These are phyloP conservation scores for Octodon degus DNA, from an alignment of 2,113 vertebrate genomes.

Conservation along the genomic window DNA sequence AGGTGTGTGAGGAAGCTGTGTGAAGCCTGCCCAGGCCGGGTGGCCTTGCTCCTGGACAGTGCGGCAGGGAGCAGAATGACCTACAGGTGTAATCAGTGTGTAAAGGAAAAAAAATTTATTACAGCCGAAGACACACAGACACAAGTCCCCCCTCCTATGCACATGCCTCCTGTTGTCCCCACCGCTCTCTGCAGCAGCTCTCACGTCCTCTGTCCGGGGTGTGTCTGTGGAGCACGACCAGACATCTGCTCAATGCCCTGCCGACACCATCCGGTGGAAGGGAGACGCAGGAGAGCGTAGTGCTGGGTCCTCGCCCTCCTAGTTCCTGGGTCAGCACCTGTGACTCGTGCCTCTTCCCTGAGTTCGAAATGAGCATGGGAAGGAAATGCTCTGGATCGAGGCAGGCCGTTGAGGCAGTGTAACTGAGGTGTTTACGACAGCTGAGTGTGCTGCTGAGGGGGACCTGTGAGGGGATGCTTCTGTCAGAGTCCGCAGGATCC, in stretches of 20 bases:
- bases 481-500: neutral
- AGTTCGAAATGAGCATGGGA: neutral
- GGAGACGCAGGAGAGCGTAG: neutral
- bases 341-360: neutral
- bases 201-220: neutral
- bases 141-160: rapidly evolving
- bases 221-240: neutral
- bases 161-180: neutral
- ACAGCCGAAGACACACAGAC: neutral
- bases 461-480: neutral
- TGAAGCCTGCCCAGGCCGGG: neutral
- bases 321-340: neutral
- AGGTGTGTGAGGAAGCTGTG: too few species aligned
- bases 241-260: neutral
- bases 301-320: neutral
- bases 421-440: neutral
- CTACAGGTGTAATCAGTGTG: neutral
- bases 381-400: neutral
- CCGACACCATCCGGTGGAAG: neutral
- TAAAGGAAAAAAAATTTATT: neutral
- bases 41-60: neutral
- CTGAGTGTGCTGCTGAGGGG: neutral
- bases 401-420: neutral
- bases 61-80: neutral
- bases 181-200: neutral